Percentiles rank a stretch among this genome's conserved stretches.
Evolutionary conservation across 2,888 invertebrate genomes (phyloP).

Genomic region (Neoascia interrupta): DNA sequence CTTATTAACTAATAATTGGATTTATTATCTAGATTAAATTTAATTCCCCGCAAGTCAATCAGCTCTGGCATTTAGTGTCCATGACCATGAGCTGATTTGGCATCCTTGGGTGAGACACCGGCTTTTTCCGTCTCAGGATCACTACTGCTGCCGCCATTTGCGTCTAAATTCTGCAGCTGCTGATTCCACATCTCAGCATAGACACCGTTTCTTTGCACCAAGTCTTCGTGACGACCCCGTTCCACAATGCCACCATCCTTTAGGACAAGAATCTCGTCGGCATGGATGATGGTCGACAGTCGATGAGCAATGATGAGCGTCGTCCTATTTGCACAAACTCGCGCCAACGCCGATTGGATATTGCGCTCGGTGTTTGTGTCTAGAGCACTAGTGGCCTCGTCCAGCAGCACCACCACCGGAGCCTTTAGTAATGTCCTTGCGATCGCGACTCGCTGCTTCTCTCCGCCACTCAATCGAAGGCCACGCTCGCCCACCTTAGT

Average conservation of each 20-base stretch:
- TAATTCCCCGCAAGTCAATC: conserved; percentile 8
- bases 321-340: conserved; percentile 93
- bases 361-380: conserved; percentile 98
- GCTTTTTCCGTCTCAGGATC: conserved; percentile 49
- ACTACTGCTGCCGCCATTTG: conserved; percentile 53
- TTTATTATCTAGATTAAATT: conserved; percentile 39
- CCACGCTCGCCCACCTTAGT: conserved; percentile 97
- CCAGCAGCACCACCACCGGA: conserved; percentile 93
- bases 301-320: conserved; percentile 97
- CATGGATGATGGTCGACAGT: conserved; percentile 95
- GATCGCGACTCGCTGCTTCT: conserved; percentile 98
- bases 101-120: not conserved
- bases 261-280: conserved; percentile 95
- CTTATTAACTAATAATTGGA: conserved; percentile 32
- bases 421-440: conserved; percentile 96
- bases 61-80: conserved; percentile 15
- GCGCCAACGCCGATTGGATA: conserved; percentile 91
- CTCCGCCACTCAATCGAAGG: conserved; percentile 96
- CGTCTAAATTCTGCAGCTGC: conserved; percentile 82
- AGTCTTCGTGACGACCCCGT: conserved; percentile 87
- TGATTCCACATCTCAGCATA: conserved; percentile 97
- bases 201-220: conserved; percentile 86
- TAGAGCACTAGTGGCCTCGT: conserved; percentile 97
- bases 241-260: conserved; percentile 95
- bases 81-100: conserved; percentile 9